A percentile compares a stretch with the other conserved stretches of the same genome.
Evolutionary conservation across 2,888 invertebrate genomes (phyloP).

Genomic region (Leucoptera coffeella): DNA sequence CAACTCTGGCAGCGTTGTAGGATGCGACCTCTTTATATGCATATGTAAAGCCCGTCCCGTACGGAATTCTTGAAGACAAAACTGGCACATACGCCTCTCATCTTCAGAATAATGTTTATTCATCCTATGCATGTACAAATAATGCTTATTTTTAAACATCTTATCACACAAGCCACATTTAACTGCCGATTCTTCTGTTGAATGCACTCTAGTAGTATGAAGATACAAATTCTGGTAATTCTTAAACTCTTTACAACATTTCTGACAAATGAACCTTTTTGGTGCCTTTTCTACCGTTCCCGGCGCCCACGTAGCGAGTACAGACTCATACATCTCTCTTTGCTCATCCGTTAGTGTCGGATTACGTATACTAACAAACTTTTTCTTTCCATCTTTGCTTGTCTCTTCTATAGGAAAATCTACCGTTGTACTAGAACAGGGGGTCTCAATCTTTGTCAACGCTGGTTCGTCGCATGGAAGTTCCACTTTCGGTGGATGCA

Average conservation of each 20-base stretch:
- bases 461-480: no score
- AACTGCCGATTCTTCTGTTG: conserved; percentile 32
- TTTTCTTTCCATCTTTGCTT: no score
- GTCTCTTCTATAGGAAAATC: no score
- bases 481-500: no score
- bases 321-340: conserved; percentile 37
- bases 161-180: conserved; percentile 36
- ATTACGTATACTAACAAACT: conserved; percentile 31
- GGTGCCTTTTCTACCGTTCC: conserved; percentile 24
- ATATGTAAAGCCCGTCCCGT: conserved; percentile 32
- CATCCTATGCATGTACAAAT: conserved; percentile 43
- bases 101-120: conserved; percentile 41
- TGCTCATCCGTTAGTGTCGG: conserved; percentile 28
- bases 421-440: no score
- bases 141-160: conserved; percentile 40
- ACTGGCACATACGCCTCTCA: conserved; percentile 36
- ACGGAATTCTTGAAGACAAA: conserved; percentile 34
- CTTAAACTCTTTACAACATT: conserved; percentile 38
- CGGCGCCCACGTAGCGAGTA: conserved; percentile 35
- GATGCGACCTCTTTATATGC: conserved; percentile 34
- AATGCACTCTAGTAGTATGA: conserved; percentile 36
- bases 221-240: conserved; percentile 38
- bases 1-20: conserved; percentile 28
- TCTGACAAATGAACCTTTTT: conserved; percentile 30
- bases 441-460: no score